phyloP scores from a whole-genome alignment of 2,797 vertebrate genomes.

The Coreius guichenoti region DNA sequence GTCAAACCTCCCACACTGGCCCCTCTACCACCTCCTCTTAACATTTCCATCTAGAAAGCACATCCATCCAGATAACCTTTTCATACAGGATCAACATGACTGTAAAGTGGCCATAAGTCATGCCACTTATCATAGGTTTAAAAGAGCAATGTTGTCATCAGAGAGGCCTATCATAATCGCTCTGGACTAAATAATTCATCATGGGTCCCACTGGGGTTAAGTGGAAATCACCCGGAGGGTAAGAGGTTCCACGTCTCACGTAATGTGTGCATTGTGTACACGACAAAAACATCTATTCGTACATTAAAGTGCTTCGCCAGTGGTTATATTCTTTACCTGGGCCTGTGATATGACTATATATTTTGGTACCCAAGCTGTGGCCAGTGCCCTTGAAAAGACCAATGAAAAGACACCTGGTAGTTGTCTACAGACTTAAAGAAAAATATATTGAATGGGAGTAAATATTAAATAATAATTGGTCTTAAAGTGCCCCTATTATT shows the following conservation, averaged over 20 bases:
- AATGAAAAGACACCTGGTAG: background rate
- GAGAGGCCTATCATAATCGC: slow-evolving; percentile 56
- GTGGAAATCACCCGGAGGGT: slow-evolving; percentile 51
- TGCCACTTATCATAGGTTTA: slow-evolving; percentile 55
- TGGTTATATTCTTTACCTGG: slow-evolving; percentile 27
- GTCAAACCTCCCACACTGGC: slow-evolving; percentile 59
- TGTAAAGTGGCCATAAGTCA: slow-evolving; percentile 58
- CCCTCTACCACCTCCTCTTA: slow-evolving; percentile 67
- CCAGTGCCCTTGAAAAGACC: background rate
- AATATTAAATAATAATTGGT: background rate
- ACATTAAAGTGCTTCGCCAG: slow-evolving; percentile 26
- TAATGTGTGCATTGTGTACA: slow-evolving; percentile 30
- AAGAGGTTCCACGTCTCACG: slow-evolving; percentile 15
- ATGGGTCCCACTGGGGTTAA: slow-evolving; percentile 53
- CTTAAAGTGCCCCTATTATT: no score
- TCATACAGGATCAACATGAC: slow-evolving; percentile 64
- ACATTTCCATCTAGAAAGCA: slow-evolving; percentile 81
- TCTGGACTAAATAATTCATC: slow-evolving; percentile 62
- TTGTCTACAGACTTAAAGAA: background rate
- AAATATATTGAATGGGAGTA: background rate
- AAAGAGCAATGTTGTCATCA: slow-evolving; percentile 65
- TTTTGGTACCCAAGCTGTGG: background rate
- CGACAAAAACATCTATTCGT: slow-evolving; percentile 40
- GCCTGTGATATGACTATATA: background rate
- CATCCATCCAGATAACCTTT: slow-evolving; percentile 83